Percentiles rank a stretch among this genome's conserved stretches.
These are phyloP conservation scores for Pontoporia blainvillei DNA, from an alignment of 2,113 vertebrate genomes.

Conservation along the genomic window DNA sequence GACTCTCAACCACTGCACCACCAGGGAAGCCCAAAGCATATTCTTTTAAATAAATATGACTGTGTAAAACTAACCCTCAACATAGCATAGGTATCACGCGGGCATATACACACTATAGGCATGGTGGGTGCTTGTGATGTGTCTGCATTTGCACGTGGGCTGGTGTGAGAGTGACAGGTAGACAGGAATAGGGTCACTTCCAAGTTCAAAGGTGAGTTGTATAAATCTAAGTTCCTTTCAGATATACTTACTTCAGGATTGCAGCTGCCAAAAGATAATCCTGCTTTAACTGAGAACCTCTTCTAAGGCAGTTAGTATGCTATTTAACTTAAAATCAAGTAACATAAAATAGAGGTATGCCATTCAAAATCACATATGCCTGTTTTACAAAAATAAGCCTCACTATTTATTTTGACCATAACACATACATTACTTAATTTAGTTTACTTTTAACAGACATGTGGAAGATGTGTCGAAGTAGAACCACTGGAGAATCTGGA, in stretches of 20 bases:
- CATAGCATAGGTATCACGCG: rapidly evolving
- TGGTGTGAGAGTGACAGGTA: background rate
- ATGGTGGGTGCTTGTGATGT: rapidly evolving
- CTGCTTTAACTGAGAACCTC: background rate
- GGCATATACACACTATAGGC: rapidly evolving
- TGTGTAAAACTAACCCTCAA: background rate
- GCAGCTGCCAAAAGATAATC: background rate
- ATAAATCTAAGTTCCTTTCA: background rate
- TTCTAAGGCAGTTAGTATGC: background rate
- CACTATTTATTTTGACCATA: background rate
- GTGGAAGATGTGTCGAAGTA: background rate
- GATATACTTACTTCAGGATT: background rate
- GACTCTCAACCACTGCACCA: too few species aligned
- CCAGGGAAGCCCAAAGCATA: too few species aligned
- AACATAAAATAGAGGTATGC: background rate
- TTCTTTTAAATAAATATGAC: background rate
- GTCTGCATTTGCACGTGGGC: background rate
- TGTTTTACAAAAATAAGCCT: background rate
- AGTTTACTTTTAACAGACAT: background rate
- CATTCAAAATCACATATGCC: background rate
- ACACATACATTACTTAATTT: background rate
- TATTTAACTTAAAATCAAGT: background rate
- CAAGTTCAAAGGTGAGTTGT: background rate
- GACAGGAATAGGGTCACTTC: background rate
- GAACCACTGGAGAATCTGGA: background rate